Evolutionary conservation across 2,797 vertebrate species (phyloP), one percentile per base, ranked within the genome.

Genomic region (Bucorvus abyssinicus): DNA sequence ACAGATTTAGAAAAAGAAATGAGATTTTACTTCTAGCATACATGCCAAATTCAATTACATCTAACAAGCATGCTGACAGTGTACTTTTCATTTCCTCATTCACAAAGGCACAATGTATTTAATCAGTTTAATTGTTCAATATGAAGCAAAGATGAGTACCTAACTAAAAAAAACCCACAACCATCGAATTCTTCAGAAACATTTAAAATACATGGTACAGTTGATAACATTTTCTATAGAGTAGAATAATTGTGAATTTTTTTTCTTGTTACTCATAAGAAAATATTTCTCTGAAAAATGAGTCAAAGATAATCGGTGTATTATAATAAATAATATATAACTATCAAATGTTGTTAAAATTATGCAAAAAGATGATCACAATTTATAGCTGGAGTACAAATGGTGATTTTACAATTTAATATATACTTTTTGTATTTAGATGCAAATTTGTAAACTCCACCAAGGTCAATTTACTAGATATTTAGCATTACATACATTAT

Each of bases 1-100:
- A 81, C 76, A 94, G 60, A 92, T 94, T 87, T 85, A 91, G 89
- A 87, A 79, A 78, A 95, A 93, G 21, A 94, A 92, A 93, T 74
- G 49, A 94, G 12, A 95, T 84, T 89, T 94, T 36, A 36, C 84
- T 94, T 76, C 56, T 89, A 88, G 57, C 38, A n/a, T 52, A 60
- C 10, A 7, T 89, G 75, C 45, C 93, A 87, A 94, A 94, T 96
- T 92, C 45, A 93, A 26, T 94, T 93, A 90, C 76, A 71, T 95
- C 73, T 87, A 87, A 82, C 55, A 63, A 79, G 50, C 57, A 63
- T 78, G 57, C 57, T 63, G 61, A 89, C 32, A 79, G 14, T 50
- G 38, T 91, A 82, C 61, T 92, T 97, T 93, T 90, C 21, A 71
- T 92, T 94, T 93, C 63, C 21, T 94, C 50, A 64, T 80, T 84